Conservation (phyloP, 2,888 invertebrate species). For the Actias luna region DNA sequence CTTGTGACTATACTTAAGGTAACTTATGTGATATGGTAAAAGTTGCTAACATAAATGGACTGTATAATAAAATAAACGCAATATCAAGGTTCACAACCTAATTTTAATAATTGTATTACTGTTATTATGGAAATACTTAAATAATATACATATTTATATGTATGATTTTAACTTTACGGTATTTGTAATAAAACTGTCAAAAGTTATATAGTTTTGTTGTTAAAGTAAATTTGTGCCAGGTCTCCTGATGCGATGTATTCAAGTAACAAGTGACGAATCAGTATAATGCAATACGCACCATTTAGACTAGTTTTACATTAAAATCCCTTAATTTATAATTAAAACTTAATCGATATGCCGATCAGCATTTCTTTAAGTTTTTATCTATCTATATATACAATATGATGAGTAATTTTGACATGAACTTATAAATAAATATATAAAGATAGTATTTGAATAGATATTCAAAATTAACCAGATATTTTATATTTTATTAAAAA, state of each 20-base stretch:
- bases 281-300: slow-evolving; percentile 16
- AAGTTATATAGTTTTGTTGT: slow-evolving; percentile 6
- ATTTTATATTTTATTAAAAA: too few species aligned
- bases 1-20: slow-evolving; percentile 6
- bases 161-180: not conserved
- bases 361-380: not conserved
- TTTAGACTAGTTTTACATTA: slow-evolving; percentile 17
- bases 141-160: not conserved
- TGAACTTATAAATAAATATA: not conserved
- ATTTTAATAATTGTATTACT: not conserved
- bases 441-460: not conserved
- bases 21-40: not conserved
- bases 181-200: not conserved
- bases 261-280: not conserved
- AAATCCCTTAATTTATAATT: slow-evolving; percentile 1
- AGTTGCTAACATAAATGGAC: not conserved
- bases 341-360: not conserved
- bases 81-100: not conserved
- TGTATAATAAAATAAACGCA: not conserved
- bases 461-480: too few species aligned
- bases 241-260: not conserved
- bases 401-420: not conserved
- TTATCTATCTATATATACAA: not conserved
- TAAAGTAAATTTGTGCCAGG: slow-evolving; percentile 7
- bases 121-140: not conserved